phyloP scores from a whole-genome alignment of 2,888 invertebrate genomes.

The Apodemia duryi region DNA sequence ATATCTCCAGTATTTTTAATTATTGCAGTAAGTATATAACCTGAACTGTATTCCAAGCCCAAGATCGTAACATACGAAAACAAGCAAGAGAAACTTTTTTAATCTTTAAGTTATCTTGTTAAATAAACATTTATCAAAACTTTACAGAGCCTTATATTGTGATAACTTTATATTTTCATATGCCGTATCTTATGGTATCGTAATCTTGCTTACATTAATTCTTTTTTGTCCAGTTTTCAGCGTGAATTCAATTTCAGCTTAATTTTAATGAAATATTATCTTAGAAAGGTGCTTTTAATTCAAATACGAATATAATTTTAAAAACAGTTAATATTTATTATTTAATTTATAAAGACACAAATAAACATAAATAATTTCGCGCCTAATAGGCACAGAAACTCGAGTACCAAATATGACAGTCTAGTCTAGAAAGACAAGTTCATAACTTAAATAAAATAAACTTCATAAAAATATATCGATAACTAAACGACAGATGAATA shows the following conservation, averaged over 20 bases:
- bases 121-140: constrained; percentile 10
- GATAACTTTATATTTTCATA: not conserved
- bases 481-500: too few species aligned
- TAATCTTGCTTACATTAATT: not conserved
- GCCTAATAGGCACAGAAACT: too few species aligned
- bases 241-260: not conserved
- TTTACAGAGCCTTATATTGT: not conserved
- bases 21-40: not conserved
- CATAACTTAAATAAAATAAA: too few species aligned
- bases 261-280: not conserved
- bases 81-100: not conserved
- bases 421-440: too few species aligned
- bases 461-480: too few species aligned
- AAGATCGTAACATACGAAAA: constrained; percentile 2
- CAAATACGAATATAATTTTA: too few species aligned
- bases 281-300: too few species aligned
- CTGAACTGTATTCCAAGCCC: not conserved
- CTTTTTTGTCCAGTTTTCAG: not conserved
- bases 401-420: too few species aligned
- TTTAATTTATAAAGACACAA: too few species aligned
- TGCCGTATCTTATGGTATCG: not conserved
- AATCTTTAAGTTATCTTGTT: constrained; percentile 10
- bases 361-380: too few species aligned
- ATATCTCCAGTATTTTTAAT: too few species aligned
- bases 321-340: too few species aligned